Evolutionary conservation across 2,888 invertebrate genomes (phyloP).

Genomic region (Liopterus haemorrhoidalis): DNA sequence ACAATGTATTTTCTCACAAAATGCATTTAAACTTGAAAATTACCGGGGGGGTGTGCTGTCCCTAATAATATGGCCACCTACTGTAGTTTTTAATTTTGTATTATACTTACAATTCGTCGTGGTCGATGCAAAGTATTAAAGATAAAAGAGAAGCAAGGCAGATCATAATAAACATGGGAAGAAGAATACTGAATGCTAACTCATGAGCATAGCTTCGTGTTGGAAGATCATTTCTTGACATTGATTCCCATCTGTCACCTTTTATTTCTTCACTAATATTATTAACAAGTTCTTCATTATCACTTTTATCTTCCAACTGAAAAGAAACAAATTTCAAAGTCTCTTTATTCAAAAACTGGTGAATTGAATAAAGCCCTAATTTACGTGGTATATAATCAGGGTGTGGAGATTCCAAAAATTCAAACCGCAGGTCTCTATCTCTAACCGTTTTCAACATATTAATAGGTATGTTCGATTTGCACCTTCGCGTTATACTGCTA

Average conservation of each 20-base stretch:
- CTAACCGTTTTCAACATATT: no score
- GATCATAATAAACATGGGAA: conserved; percentile 63
- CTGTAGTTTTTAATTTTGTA: conserved; percentile 28
- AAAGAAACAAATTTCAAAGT: no score
- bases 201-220: conserved; percentile 63
- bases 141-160: conserved; percentile 62
- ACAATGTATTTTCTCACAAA: no score
- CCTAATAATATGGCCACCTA: conserved; percentile 33
- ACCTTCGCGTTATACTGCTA: no score
- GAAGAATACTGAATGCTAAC: conserved; percentile 61
- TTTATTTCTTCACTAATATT: conserved; percentile 38
- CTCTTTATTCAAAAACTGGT: no score
- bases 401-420: no score
- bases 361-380: no score
- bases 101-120: conserved; percentile 67
- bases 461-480: no score
- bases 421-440: no score
- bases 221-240: conserved; percentile 56
- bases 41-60: background rate
- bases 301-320: conserved; percentile 43
- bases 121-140: conserved; percentile 68
- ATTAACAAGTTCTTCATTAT: conserved; percentile 40
- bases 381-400: no score
- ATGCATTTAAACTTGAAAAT: background rate
- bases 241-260: conserved; percentile 58